These are phyloP conservation scores for Porites lutea DNA, from an alignment of 64 coral and sea anemone genomes.

Conservation along the genomic window DNA sequence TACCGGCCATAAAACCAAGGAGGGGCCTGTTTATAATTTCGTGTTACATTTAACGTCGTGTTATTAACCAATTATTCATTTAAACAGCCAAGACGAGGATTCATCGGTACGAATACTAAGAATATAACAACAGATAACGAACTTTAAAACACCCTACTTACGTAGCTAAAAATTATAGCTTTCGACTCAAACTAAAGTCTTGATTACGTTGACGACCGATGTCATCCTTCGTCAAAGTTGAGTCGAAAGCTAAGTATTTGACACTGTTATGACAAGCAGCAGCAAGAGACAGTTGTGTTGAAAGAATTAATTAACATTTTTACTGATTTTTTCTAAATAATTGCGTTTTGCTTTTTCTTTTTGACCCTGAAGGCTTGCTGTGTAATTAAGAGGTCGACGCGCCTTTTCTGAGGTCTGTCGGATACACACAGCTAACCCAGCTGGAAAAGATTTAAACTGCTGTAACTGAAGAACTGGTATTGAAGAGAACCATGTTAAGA, in stretches of 20 bases:
- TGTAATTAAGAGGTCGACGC: constrained; percentile 13
- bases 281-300: not conserved
- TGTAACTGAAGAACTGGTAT: no score
- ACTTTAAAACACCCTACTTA: no score
- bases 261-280: constrained; percentile 13
- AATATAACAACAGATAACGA: no score
- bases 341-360: not conserved
- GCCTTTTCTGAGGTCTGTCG: not conserved
- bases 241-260: not conserved
- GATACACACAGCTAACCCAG: not conserved
- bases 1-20: not conserved
- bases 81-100: not conserved
- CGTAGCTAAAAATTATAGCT: no score
- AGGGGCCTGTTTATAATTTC: not conserved
- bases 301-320: not conserved
- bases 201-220: no score
- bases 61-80: constrained; percentile 1
- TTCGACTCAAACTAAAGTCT: no score
- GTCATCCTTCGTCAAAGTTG: no score
- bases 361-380: constrained; percentile 13
- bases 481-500: no score
- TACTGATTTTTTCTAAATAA: not conserved
- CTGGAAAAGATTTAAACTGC: not conserved
- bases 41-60: not conserved
- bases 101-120: no score